Evolutionary conservation across 2,888 invertebrate genomes (phyloP).

Genomic region (Melanchra persicariae): DNA sequence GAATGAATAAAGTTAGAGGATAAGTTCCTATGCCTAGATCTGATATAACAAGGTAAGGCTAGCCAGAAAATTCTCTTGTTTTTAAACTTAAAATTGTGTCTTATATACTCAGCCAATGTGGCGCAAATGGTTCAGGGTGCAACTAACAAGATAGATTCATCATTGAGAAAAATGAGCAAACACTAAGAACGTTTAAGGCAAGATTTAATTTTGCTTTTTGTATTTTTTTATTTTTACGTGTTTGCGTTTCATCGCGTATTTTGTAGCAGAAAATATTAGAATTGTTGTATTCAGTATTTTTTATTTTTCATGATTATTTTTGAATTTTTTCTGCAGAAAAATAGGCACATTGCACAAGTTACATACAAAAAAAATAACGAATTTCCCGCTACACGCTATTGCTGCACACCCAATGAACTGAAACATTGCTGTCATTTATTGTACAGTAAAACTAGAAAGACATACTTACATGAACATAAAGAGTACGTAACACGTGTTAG

Average conservation of each 20-base stretch:
- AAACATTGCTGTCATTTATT: not conserved
- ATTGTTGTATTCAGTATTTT: not conserved
- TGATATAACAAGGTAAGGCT: not conserved
- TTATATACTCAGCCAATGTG: slow-evolving; percentile 2
- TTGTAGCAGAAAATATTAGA: slow-evolving; percentile 5
- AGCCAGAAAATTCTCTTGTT: not conserved
- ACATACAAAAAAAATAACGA: not conserved
- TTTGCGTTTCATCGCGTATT: slow-evolving; percentile 7
- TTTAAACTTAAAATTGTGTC: slow-evolving; percentile 5
- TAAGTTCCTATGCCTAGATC: not conserved
- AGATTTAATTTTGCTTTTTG: slow-evolving; percentile 59
- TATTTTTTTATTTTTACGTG: slow-evolving; percentile 63
- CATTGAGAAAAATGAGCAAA: slow-evolving; percentile 1
- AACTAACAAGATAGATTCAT: slow-evolving; percentile 13
- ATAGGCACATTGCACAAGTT: not conserved
- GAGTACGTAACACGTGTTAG: not conserved
- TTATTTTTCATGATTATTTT: not conserved
- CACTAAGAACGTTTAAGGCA: slow-evolving; percentile 17
- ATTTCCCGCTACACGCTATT: not conserved
- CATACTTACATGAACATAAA: not conserved
- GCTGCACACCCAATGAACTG: not conserved
- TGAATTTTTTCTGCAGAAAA: not conserved
- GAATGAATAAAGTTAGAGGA: not conserved
- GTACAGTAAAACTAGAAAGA: not conserved
- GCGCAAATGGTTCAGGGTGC: slow-evolving; percentile 11